A percentile compares a stretch with the other conserved stretches of the same genome.
phyloP scores from a whole-genome alignment of 2,797 vertebrate species.

The Ambastaia sidthimunki region DNA sequence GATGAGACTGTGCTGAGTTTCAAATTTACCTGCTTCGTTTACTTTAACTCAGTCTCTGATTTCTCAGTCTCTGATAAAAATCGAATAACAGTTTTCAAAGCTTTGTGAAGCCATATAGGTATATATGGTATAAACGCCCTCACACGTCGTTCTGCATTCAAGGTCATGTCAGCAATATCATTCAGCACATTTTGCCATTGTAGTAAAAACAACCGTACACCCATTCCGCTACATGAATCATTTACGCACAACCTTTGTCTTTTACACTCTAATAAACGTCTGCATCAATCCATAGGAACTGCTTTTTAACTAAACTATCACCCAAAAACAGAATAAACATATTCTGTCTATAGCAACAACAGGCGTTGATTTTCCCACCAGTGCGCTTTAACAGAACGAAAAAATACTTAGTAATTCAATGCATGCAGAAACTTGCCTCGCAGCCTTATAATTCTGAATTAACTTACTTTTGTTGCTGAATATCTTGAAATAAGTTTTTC shows the following conservation, averaged over 20 bases:
- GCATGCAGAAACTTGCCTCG: conserved; percentile 8
- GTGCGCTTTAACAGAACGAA: background rate
- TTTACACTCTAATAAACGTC: background rate
- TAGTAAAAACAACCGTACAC: background rate
- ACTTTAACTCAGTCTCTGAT: background rate
- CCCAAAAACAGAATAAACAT: background rate
- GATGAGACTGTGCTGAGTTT: background rate
- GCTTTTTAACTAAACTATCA: background rate
- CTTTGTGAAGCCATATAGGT: background rate
- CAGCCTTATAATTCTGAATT: background rate
- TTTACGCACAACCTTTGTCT: background rate
- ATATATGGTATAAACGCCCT: background rate
- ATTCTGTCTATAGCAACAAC: background rate
- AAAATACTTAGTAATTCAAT: background rate
- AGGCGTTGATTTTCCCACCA: background rate
- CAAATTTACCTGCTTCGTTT: background rate
- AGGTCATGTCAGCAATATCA: background rate
- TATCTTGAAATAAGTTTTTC: conserved; percentile 51
- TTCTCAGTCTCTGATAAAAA: background rate
- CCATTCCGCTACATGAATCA: conserved; percentile 3
- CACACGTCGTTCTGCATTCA: background rate
- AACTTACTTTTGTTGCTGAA: conserved; percentile 50
- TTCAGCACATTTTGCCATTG: background rate
- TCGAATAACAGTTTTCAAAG: background rate
- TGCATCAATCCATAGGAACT: background rate